These are phyloP conservation scores for Mycogona germanica DNA, from an alignment of 2,888 invertebrate genomes.

Conservation along the genomic window DNA sequence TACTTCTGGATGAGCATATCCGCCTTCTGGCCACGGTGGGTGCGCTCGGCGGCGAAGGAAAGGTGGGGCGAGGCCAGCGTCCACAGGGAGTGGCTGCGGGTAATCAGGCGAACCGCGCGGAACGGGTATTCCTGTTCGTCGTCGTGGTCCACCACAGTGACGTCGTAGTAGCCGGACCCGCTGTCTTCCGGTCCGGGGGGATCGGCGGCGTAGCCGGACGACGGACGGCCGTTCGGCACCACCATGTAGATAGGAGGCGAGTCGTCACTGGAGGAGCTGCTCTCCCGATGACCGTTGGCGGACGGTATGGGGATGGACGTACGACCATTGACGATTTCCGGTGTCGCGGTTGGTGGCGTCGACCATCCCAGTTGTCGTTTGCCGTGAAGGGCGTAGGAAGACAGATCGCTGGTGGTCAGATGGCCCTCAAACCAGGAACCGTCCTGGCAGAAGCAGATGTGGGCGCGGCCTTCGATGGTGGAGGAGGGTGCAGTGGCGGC, in stretches of 20 bases:
- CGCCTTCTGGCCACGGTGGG: slow-evolving; percentile 29
- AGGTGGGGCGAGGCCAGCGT: slow-evolving; percentile 23
- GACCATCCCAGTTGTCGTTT: too few relatives aligned
- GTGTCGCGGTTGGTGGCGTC: not conserved
- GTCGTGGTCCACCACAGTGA: slow-evolving; percentile 26
- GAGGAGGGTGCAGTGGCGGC: too few relatives aligned
- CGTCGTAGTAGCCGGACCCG: slow-evolving; percentile 19
- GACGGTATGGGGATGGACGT: not conserved
- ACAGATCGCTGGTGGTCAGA: slow-evolving; percentile 26
- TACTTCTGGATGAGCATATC: slow-evolving; percentile 28
- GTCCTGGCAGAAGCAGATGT: slow-evolving; percentile 28
- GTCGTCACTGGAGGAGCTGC: not conserved
- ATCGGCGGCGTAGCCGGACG: not conserved
- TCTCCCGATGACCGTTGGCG: not conserved
- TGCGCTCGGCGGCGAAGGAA: slow-evolving; percentile 25
- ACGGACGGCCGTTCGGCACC: not conserved
- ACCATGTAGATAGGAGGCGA: not conserved
- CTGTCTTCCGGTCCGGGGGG: not conserved
- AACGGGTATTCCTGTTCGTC: slow-evolving; percentile 21
- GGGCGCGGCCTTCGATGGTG: slow-evolving; percentile 26
- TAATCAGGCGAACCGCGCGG: slow-evolving; percentile 16
- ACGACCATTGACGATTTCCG: not conserved
- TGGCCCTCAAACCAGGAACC: slow-evolving; percentile 29
- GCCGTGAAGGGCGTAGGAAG: slow-evolving; percentile 27
- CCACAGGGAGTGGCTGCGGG: slow-evolving; percentile 21